Base-by-base conservation (phyloP, 2,888 invertebrate genomes). In the Apotomis capreana region DNA sequence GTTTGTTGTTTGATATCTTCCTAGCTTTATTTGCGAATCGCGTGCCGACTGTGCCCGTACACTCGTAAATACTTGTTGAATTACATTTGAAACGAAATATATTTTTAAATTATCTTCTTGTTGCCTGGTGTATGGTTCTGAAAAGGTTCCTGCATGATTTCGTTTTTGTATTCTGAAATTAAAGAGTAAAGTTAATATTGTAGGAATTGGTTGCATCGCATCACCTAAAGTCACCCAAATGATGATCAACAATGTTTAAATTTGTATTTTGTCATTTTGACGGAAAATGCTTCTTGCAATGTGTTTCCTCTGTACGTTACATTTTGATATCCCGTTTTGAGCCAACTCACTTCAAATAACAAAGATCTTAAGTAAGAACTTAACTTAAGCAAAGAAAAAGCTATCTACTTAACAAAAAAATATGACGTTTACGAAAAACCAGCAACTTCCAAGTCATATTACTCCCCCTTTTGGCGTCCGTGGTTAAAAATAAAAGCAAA, bases 11-110 rank as follows among this genome's bases (percentile, higher is more conserved):
- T 89, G 88, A 89, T 92, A 91, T 90, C 90, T 90, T 87, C 83
- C 84, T 86, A 85, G 88, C 80, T 91, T 92, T 92, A 92, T 92
- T 91, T 91, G 89, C 88, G 85, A 89, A 91, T 92, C 89, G 92
- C 92, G 91, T 92, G 92, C 82, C 74, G 76, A 76, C 58, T 75
- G 78, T 83, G 84, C 85, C 81, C 81, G 83, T 84, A 83, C 81
- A 84, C 79, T 81, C 83, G 81, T 85, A 85, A 82, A 78, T 87
- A 88, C 89, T 89, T 89, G 89, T 90, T 90, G 89, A 89, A 87
- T 89, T 88, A 88, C 81, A 60, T 83, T 84, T 81, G 75, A 79
- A 83, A 77, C 80, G 78, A 77, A 84, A 83, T 83, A 83, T 77
- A 78, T 76, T 76, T 77, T 75, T 63, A 76, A 76, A 74, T 36